Base-by-base conservation (phyloP, 2,797 vertebrate genomes). In the Champsocephalus esox region DNA sequence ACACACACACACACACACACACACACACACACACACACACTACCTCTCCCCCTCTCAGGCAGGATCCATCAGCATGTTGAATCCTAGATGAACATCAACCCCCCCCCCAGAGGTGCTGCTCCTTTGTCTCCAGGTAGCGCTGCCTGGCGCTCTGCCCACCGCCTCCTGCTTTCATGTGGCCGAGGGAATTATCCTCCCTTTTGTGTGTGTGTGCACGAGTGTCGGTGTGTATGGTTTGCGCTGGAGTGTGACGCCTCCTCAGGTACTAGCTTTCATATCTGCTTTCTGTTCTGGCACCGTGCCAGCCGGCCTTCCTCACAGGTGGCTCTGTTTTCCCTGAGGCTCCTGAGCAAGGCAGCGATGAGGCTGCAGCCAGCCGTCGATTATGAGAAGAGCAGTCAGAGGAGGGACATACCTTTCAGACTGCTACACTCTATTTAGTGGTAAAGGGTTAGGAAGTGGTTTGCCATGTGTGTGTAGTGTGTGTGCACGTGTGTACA, bases 141-240 rank as follows among this genome's bases (percentile, higher is more conserved):
- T 74, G 78, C 77, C 87, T 96, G 96, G 96, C 94, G 41, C 75
- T 51, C 54, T 83, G 95, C 95, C 94, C 76, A 87, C 77, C 50
- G 73, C 89, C 91, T 92, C 87, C 81, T 43, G 73, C 96, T 97
- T 97, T 97, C 86, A 96, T 96, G 96, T 96, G 96, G 96, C 93
- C 88, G 66, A 88, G 92, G 90, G 91, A 94, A 94, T 94, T 93
- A 93, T 85, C 88, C 79, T 83, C 58, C 67, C 87, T 71, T 51
- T 88, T 80, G 75, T 81, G 80, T 68, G 24, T 75, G 59, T 74
- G 77, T 56, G 75, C 32, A 54, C 51, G 11, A 61, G 64, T 59
- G 80, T 72, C 57, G 71, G 88, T 88, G 84, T 90, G 90, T 91
- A 68, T 61, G 67, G 61, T 89, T 83, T 82, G 82, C 79, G 64